Evolutionary conservation across 2,888 invertebrate genomes (phyloP).

Genomic region (Boloria selene): DNA sequence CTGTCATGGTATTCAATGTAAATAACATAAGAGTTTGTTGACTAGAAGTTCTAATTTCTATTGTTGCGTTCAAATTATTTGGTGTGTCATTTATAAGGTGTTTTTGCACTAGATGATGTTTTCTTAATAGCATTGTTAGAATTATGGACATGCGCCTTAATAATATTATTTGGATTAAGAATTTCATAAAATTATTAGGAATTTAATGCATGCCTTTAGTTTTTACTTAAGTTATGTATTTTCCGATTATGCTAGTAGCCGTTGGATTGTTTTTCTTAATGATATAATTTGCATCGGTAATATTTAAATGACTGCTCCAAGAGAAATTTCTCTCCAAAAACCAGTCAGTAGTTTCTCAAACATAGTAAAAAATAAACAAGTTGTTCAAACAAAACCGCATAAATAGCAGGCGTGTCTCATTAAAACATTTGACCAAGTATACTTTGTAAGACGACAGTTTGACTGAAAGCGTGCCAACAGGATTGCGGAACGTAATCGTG

Average conservation of each 20-base stretch:
- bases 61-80: conserved; percentile 15
- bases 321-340: conserved; percentile 14
- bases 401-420: conserved; percentile 8
- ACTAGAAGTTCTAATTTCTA: conserved; percentile 14
- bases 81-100: not conserved
- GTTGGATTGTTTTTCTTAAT: not conserved
- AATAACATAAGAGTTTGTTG: conserved; percentile 23
- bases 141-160: too few relatives aligned
- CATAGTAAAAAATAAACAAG: conserved; percentile 11
- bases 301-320: conserved; percentile 12
- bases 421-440: conserved; percentile 15
- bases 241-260: not conserved
- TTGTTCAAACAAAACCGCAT: conserved; percentile 18
- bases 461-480: conserved; percentile 27
- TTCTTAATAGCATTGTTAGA: too few relatives aligned
- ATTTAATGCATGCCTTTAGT: too few relatives aligned
- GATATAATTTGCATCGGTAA: not conserved
- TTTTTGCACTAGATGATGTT: too few relatives aligned
- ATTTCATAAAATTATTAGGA: too few relatives aligned
- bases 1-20: conserved; percentile 31
- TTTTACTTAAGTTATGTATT: not conserved
- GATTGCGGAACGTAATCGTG: conserved; percentile 24
- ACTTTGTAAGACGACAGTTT: conserved; percentile 12
- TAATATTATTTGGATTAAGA: too few relatives aligned
- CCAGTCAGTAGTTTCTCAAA: conserved; percentile 15